These are phyloP conservation scores for Drosophila bipectinata DNA, from an alignment of 1,140 invertebrate genomes.

Conservation along the genomic window DNA sequence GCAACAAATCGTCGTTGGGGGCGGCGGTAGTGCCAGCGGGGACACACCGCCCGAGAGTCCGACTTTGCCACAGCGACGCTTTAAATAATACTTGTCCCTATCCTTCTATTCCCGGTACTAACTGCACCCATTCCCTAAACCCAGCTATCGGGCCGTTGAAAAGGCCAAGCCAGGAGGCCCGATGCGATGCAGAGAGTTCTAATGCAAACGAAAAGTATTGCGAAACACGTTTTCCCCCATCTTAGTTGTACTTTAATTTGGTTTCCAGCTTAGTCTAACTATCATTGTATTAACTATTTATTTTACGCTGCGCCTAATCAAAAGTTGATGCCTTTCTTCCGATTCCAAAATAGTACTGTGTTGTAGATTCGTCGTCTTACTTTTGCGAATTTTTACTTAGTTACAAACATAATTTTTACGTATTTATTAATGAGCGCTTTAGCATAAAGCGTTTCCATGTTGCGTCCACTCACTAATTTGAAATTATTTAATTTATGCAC, in stretches of 20 bases:
- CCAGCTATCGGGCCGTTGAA: constrained; percentile 13
- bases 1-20: constrained; percentile 74
- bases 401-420: constrained; percentile 34
- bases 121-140: constrained; percentile 64
- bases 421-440: constrained; percentile 45
- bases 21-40: constrained; percentile 39
- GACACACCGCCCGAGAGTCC: constrained; percentile 85
- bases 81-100: constrained; percentile 68
- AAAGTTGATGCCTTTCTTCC: constrained; percentile 38
- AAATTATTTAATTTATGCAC: constrained; percentile 46
- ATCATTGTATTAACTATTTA: constrained; percentile 66
- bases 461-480: constrained; percentile 62
- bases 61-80: constrained; percentile 77
- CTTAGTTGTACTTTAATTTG: constrained; percentile 71
- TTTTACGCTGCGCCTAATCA: constrained; percentile 34
- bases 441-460: constrained; percentile 52
- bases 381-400: constrained; percentile 44
- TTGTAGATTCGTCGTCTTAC: constrained; percentile 26
- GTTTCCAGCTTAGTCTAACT: constrained; percentile 61
- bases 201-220: constrained; percentile 72
- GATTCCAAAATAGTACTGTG: constrained; percentile 38
- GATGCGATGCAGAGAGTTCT: constrained; percentile 50
- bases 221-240: constrained; percentile 60
- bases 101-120: constrained; percentile 40
- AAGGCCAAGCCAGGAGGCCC: constrained; percentile 29